Conservation (phyloP, 2,888 invertebrate genomes). For the Phasia obesa region DNA sequence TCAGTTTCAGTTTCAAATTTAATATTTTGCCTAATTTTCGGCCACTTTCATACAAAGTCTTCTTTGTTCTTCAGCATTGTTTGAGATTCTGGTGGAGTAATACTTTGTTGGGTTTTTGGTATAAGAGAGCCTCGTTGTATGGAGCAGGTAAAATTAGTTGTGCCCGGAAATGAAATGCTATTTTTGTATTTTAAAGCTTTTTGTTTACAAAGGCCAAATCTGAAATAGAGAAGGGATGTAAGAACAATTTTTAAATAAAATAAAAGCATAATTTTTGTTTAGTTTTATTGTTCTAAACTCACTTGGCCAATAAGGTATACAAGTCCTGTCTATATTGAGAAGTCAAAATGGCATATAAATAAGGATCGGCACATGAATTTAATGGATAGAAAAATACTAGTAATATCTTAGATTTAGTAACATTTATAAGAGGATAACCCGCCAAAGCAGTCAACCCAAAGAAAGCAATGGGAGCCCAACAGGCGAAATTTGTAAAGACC, state of each 20-base stretch:
- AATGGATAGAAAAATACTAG: constrained; percentile 95
- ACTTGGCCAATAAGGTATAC: constrained; percentile 86
- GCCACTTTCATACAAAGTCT: constrained; percentile 76
- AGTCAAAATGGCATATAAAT: constrained; percentile 94
- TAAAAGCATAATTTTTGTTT: not conserved
- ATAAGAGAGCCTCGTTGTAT: constrained; percentile 74
- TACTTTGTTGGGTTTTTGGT: constrained; percentile 66
- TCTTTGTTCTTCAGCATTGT: constrained; percentile 78
- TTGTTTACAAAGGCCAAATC: constrained; percentile 84
- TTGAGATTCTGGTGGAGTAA: constrained; percentile 75
- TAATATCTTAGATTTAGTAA: constrained; percentile 90
- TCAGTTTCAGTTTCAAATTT: not conserved
- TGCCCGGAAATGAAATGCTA: constrained; percentile 78
- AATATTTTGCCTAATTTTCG: not conserved
- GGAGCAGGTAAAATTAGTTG: constrained; percentile 77
- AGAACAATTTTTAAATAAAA: not conserved
- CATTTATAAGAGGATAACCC: constrained; percentile 91
- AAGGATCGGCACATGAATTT: constrained; percentile 96
- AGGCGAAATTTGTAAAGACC: constrained; percentile 91
- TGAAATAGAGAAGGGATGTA: constrained; percentile 75
- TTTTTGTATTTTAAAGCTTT: constrained; percentile 83
- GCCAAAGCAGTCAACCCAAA: constrained; percentile 93
- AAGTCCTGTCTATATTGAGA: constrained; percentile 92
- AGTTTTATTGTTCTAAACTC: constrained; percentile 68
- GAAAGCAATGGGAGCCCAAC: constrained; percentile 94